Conservation (phyloP, 2,113 vertebrate species). For the Paramormyrops kingsleyae region DNA sequence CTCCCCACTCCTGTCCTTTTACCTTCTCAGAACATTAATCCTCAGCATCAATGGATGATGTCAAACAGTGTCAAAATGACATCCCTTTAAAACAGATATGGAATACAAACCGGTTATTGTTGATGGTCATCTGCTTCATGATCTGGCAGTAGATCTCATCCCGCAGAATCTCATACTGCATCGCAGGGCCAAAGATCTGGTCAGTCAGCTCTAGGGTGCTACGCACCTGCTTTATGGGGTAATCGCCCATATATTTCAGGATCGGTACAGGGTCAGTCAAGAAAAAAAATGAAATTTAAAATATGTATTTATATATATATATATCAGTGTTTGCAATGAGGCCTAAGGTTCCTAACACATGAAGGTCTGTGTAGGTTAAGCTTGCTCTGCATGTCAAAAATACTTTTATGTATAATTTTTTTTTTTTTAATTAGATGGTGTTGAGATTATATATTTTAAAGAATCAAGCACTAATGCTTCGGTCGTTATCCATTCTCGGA, state of each 20-base stretch:
- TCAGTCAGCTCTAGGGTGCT: constrained; percentile 75
- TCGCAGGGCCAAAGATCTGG: constrained; percentile 77
- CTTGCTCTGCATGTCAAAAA: background rate
- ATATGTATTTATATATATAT: background rate
- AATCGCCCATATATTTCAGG: constrained; percentile 95
- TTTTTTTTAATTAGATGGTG: background rate
- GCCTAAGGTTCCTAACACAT: background rate
- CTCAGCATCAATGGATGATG: background rate
- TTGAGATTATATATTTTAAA: background rate
- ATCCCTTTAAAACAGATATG: background rate
- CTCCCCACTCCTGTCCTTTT: background rate
- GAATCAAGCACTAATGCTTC: background rate
- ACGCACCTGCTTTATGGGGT: constrained; percentile 77
- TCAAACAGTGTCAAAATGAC: background rate
- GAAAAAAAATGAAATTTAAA: constrained; percentile 30
- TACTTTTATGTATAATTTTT: background rate
- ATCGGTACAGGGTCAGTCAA: constrained; percentile 69
- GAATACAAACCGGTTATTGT: constrained; percentile 73
- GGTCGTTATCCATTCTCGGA: background rate
- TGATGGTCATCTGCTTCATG: constrained; percentile 88
- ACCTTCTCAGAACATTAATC: background rate
- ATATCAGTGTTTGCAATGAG: background rate
- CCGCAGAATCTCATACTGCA: constrained; percentile 63
- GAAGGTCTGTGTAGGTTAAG: background rate
- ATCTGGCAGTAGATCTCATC: constrained; percentile 97